These are phyloP conservation scores for Eupithecia vulgata DNA, from an alignment of 2,888 invertebrate species.

Conservation along the genomic window DNA sequence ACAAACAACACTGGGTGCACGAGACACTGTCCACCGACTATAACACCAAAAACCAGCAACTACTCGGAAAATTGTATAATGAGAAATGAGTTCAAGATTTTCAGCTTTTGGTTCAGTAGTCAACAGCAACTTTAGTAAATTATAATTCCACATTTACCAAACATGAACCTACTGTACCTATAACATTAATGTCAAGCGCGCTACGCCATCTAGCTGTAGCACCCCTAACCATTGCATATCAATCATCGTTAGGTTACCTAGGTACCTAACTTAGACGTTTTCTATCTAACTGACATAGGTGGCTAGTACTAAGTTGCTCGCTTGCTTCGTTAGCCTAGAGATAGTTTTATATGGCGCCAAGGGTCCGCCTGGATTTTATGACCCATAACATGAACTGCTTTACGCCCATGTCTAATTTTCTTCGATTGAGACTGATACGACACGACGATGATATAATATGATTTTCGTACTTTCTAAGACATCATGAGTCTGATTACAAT, in stretches of 20 bases:
- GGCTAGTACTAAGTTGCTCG: not conserved
- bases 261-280: not conserved
- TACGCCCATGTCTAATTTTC: slow-evolving; percentile 34
- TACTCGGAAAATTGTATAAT: not conserved
- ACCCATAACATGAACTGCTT: slow-evolving; percentile 44
- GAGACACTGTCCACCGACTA: slow-evolving; percentile 36
- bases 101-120: not conserved
- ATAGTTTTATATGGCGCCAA: slow-evolving; percentile 63
- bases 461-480: not conserved
- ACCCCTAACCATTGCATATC: not conserved
- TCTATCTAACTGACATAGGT: not conserved
- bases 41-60: not conserved
- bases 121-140: not conserved
- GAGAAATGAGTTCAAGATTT: not conserved
- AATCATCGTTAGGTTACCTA: not conserved
- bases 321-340: slow-evolving; percentile 50
- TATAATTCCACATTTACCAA: not conserved
- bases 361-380: slow-evolving; percentile 26
- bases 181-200: not conserved
- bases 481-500: not conserved
- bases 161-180: not conserved
- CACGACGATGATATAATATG: not conserved
- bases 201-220: not conserved
- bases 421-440: slow-evolving; percentile 30
- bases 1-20: slow-evolving; percentile 45